A percentile compares a stretch with the other conserved stretches of the same genome.
Evolutionary conservation across 2,888 invertebrate species (phyloP).

Genomic region (Patella caerulea): DNA sequence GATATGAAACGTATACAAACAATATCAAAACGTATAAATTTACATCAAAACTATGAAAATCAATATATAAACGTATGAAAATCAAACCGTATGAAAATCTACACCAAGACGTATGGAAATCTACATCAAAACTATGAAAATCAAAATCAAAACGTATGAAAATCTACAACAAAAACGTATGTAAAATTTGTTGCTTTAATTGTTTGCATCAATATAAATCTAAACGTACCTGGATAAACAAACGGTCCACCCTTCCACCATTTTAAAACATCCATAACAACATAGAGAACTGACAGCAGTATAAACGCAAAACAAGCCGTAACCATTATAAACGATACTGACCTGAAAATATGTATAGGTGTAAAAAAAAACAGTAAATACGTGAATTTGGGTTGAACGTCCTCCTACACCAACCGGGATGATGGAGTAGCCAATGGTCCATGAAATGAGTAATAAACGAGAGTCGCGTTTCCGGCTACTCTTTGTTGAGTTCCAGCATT

Average conservation of each 20-base stretch:
- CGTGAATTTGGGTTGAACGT: not conserved
- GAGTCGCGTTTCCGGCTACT: too few species aligned
- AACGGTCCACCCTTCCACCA: constrained; percentile 66
- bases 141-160: too few species aligned
- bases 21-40: too few species aligned
- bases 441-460: not conserved
- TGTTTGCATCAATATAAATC: not conserved
- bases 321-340: constrained; percentile 57
- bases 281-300: constrained; percentile 54
- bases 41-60: too few species aligned
- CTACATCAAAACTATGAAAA: too few species aligned
- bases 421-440: not conserved
- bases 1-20: too few species aligned
- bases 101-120: too few species aligned
- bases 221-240: constrained; percentile 61
- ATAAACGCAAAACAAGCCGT: constrained; percentile 59
- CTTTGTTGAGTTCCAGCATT: too few species aligned
- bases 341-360: constrained; percentile 49
- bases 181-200: not conserved
- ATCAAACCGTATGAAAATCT: too few species aligned
- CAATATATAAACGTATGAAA: too few species aligned
- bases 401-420: not conserved
- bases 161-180: not conserved
- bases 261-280: constrained; percentile 57
- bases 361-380: not conserved